Base-by-base conservation (phyloP, 2,113 vertebrate genomes). In the Crotalus horridus region DNA sequence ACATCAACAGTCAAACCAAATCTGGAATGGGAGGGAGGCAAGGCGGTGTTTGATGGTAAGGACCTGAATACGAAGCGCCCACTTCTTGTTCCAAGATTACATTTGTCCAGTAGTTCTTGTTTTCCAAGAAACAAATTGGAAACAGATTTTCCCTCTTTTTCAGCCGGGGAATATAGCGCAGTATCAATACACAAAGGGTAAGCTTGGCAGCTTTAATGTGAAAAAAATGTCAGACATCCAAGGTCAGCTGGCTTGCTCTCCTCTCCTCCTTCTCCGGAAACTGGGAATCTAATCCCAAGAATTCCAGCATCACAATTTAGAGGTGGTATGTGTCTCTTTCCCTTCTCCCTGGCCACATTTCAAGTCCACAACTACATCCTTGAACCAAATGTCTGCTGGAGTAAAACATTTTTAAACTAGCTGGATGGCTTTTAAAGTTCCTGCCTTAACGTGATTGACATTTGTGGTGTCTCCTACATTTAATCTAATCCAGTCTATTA, bases 141-240 rank as follows among this genome's bases (percentile, higher is more conserved):
- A 81, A 81, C 69, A 81, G 69, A 81, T 85, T 85, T 85, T 48
- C 23, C 43, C 85, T 26, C 17, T 46, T 43, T 85, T 46, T 85
- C 43, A 46, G 20, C 85, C 4, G 43, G 39, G 43, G 43, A 86
- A 48, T 48, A 26, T 48, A 86, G 46, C 23, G 46, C 85, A 94
- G 91, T 64, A 51, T 64, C 26, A 17, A 59, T 48, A n/a, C 90
- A 43, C 48, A 93, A 92, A 94, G 93, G 56, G 93, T 43, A 89
- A 94, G 86, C 88, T 89, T 91, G 6, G 64, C 90, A 29, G 90
- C 51, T 59, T 17, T 0, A 0, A 0, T 15, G 88, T 81, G 33
- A 81, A 81, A 81, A 81, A 81, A 81, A 87, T 87, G 93, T 10
- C 20, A 91, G 89, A 92, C 93, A 48, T 43, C 39, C 59, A 69